Base-by-base conservation (phyloP, 2,797 vertebrate species). In the Amazona ochrocephala region DNA sequence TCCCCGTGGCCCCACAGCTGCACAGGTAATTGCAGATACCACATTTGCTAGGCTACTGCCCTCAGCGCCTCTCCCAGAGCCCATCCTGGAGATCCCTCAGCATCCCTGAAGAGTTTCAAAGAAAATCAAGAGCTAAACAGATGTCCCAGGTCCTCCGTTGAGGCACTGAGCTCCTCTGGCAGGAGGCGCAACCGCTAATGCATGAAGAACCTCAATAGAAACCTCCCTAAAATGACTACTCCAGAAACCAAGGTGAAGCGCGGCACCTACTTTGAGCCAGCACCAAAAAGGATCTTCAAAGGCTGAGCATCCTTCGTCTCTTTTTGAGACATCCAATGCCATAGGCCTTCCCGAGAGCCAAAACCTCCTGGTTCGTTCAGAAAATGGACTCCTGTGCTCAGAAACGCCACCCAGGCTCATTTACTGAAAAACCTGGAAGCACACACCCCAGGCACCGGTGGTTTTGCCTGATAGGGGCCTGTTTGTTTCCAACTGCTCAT, bases 401-500 rank as follows among this genome's bases (percentile, higher is more conserved):
- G 42, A 76, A 89, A 70, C 2, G 7, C 47, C 18, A 7, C 21
- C 47, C 5, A 17, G 71, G 53, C 27, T 89, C 13, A 16, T 41
- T 93, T 73, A 67, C 67, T 65, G 26, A 61, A 62, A 61, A 48
- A 68, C 26, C 89, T 68, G 68, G 92, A 42, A 45, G 41, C 82
- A 81, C 19, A 76, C 89, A 65, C 60, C 86, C 78, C 67, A 54
- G 50, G 3, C 75, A 56, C 86, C 1, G 8, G 37, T 87, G 71
- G 47, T 12, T 91, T 66, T 45, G 37, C 72, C 76, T 73, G 96
- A 94, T 93, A 96, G 0, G 26, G 8, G 42, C 15, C 37, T 90
- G 87, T 92, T 90, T 94, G 89, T 89, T 93, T 96, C 71, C 91
- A 93, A 80, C 37, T 2, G 14, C 84, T 87, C 81, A 29, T 9